Evolutionary conservation across 2,888 invertebrate species (phyloP).

Genomic region (Sialis lutaria): DNA sequence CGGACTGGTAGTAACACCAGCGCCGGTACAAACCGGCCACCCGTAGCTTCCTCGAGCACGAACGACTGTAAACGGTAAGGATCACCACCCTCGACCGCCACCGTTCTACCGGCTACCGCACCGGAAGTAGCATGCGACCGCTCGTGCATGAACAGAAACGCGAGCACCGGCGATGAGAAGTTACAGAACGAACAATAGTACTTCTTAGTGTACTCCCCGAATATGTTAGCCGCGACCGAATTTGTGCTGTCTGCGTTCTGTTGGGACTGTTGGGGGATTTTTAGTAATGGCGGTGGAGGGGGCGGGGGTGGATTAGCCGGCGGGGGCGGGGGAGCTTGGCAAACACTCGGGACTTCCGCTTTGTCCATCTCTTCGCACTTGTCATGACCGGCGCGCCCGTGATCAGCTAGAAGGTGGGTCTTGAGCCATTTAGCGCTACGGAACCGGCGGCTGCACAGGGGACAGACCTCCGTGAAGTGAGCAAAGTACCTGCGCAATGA

Average conservation of each 20-base stretch:
- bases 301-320: constrained; percentile 18
- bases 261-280: constrained; percentile 22
- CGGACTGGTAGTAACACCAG: constrained; percentile 88
- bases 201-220: constrained; percentile 43
- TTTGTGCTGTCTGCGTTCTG: constrained; percentile 28
- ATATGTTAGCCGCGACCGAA: constrained; percentile 21
- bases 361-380: constrained; percentile 42
- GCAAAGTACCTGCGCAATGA: constrained; percentile 30
- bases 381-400: constrained; percentile 49
- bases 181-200: constrained; percentile 84
- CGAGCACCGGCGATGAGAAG: constrained; percentile 76
- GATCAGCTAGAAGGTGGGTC: constrained; percentile 72
- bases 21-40: constrained; percentile 65
- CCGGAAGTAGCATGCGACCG: constrained; percentile 48
- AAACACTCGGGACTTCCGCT: constrained; percentile 22
- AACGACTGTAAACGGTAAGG: constrained; percentile 87
- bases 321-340: constrained; percentile 23
- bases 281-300: neutral
- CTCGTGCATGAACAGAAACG: constrained; percentile 84
- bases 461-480: constrained; percentile 60
- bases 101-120: constrained; percentile 49
- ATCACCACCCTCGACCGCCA: neutral
- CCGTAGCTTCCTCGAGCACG: constrained; percentile 48
- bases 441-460: constrained; percentile 73
- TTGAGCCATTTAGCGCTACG: constrained; percentile 77